phyloP scores from a whole-genome alignment of 2,888 invertebrate genomes.

The Abrostola tripartita region DNA sequence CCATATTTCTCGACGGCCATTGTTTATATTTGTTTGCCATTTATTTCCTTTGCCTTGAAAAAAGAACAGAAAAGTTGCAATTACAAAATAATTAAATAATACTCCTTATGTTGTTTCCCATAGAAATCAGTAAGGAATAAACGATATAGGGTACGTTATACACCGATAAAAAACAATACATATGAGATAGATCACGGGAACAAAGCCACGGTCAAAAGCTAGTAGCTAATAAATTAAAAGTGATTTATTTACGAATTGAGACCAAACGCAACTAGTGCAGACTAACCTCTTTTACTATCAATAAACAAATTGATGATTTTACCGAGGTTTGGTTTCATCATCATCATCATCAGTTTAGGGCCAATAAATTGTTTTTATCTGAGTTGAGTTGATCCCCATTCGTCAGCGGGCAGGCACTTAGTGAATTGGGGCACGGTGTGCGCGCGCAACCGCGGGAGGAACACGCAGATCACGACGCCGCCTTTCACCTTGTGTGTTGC shows the following conservation, averaged over 20 bases:
- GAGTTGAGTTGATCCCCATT: slow-evolving; percentile 70
- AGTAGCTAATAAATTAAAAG: slow-evolving; percentile 39
- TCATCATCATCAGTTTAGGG: no score
- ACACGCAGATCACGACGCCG: slow-evolving; percentile 59
- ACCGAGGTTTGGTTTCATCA: slow-evolving; percentile 49
- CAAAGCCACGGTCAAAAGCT: background rate
- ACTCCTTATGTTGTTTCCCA: no score
- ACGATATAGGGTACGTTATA: no score
- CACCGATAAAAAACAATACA: no score
- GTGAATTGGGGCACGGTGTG: slow-evolving; percentile 70
- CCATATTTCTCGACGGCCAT: slow-evolving; percentile 28
- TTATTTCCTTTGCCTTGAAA: slow-evolving; percentile 12
- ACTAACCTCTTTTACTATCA: slow-evolving; percentile 57
- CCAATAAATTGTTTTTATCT: slow-evolving; percentile 67
- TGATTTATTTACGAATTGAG: slow-evolving; percentile 41
- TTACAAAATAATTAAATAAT: no score
- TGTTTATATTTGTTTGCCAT: slow-evolving; percentile 22
- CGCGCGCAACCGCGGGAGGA: slow-evolving; percentile 64
- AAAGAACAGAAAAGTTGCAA: slow-evolving; percentile 1
- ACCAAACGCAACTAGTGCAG: slow-evolving; percentile 43
- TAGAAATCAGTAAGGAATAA: no score
- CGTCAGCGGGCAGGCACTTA: slow-evolving; percentile 76
- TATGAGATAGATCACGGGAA: no score
- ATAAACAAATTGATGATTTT: slow-evolving; percentile 61
- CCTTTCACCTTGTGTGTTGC: slow-evolving; percentile 71